Percentiles rank a stretch among this genome's conserved stretches.
Conservation (phyloP, 2,113 vertebrate genomes). For the Bubalus kerabau region DNA sequence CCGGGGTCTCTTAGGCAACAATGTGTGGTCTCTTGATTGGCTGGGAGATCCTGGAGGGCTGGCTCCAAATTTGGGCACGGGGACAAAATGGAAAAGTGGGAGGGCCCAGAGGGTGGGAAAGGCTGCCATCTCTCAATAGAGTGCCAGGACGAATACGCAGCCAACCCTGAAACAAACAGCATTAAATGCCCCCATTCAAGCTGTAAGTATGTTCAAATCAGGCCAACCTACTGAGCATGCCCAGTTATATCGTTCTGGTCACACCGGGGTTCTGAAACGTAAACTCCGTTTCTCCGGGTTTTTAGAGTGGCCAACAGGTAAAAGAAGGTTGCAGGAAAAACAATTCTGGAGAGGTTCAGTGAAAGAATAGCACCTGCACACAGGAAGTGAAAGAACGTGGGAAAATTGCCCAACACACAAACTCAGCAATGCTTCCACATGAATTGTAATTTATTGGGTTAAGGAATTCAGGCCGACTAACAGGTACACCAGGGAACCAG, state of each 20-base stretch:
- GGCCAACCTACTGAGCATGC: neutral
- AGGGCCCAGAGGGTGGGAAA: too few relatives aligned
- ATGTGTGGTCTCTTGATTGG: too few relatives aligned
- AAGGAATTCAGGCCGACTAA: too few relatives aligned
- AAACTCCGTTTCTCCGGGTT: slow-evolving; percentile 50
- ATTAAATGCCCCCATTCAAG: too few relatives aligned
- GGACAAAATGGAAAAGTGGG: too few relatives aligned
- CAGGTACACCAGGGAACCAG: slow-evolving; percentile 39
- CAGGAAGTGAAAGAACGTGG: neutral
- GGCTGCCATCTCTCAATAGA: too few relatives aligned
- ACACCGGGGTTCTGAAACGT: neutral
- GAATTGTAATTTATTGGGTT: neutral
- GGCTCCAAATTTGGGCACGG: too few relatives aligned
- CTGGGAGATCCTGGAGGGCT: too few relatives aligned
- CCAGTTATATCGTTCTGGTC: neutral
- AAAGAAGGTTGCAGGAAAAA: neutral
- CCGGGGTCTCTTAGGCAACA: too few relatives aligned
- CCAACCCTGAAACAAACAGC: too few relatives aligned
- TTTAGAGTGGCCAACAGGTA: slow-evolving; percentile 55
- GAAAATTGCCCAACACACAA: neutral
- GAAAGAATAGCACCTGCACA: slow-evolving; percentile 34
- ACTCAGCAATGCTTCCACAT: neutral
- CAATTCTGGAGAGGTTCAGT: neutral
- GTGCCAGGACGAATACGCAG: too few relatives aligned
- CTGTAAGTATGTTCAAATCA: too few relatives aligned